Evolutionary conservation across 2,888 invertebrate species (phyloP).

Genomic region (Chaetoderma sp.): DNA sequence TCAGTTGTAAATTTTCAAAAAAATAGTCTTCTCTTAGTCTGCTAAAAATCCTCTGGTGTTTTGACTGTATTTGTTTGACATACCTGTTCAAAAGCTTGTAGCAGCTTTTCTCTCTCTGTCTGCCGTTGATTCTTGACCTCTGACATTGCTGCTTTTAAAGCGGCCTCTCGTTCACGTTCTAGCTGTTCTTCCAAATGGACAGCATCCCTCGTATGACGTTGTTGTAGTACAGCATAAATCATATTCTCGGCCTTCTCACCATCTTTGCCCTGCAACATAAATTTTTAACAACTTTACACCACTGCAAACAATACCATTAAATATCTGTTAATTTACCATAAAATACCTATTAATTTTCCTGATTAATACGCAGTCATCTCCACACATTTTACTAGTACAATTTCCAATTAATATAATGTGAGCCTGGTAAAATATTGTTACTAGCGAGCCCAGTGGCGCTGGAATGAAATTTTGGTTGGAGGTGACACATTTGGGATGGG

Average conservation of each 20-base stretch:
- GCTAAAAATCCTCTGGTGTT: no score
- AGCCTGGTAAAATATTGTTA: no score
- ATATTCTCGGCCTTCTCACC: slow-evolving; percentile 61
- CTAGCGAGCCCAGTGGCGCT: no score
- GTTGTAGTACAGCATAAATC: slow-evolving; percentile 61
- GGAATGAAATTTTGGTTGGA: no score
- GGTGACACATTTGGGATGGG: no score
- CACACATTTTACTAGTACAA: background rate
- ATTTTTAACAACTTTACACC: background rate
- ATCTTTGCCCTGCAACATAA: slow-evolving; percentile 52
- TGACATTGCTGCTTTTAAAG: slow-evolving; percentile 49
- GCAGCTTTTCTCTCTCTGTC: slow-evolving; percentile 51
- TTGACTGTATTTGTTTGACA: no score
- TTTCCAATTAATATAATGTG: no score
- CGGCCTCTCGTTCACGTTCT: slow-evolving; percentile 52
- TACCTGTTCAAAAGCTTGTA: slow-evolving; percentile 60
- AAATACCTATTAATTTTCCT: background rate
- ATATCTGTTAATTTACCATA: background rate
- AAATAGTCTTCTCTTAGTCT: no score
- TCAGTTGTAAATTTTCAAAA: no score
- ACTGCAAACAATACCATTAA: no score
- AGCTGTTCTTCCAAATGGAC: slow-evolving; percentile 65
- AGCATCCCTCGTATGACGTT: slow-evolving; percentile 66
- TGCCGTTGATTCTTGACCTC: slow-evolving; percentile 51
- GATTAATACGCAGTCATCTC: background rate